Base-by-base conservation (phyloP, 1,140 invertebrate genomes). In the Charaxes varanes region DNA sequence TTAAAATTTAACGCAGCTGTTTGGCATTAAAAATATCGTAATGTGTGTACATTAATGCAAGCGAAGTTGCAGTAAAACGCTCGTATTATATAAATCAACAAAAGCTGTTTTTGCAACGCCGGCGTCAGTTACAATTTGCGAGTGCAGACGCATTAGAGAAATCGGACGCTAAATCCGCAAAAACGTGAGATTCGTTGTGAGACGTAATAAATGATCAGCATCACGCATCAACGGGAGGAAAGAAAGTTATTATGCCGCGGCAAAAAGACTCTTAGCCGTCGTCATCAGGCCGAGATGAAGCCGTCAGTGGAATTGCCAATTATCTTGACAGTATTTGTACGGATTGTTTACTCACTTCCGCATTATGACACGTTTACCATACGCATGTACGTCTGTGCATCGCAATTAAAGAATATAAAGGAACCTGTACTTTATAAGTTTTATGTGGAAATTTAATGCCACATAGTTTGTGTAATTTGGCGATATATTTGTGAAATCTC, bases 231-330 rank as follows among this genome's bases (percentile, higher is more conserved):
- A 12, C 32, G 19, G 30, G 13, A 43, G 32, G 41, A 45, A 45
- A 45, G 42, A 45, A 45, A 45, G 42, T 45, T 45, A 45, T 45
- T 45, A 45, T 33, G 22, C 19, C 8, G 30, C 12, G 26, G 42
- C 42, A 45, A 45, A 45, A 45, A 45, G 42, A 45, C 42, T 45
- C 28, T 45, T 43, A 43, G 41, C 24, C 34, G 11, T 12, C 42
- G 28, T 37, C 43, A 46, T 46, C 31, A 46, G 35, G 27, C 19
- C 23, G 38, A 33, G 47, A 62, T 61, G 57, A 46, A 56, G 57
- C 45, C 53, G 48, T 60, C 52, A 57, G 28, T 19, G 54, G 24
- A 33, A 51, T 46, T 51, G 42, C 30, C 42, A 49, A 49, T 41
- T 48, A 53, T 35, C 41, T 34, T 53, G 50, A 53, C 50, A 53